Evolutionary conservation across 2,888 invertebrate genomes (phyloP).

Genomic region (Morpho helenor): DNA sequence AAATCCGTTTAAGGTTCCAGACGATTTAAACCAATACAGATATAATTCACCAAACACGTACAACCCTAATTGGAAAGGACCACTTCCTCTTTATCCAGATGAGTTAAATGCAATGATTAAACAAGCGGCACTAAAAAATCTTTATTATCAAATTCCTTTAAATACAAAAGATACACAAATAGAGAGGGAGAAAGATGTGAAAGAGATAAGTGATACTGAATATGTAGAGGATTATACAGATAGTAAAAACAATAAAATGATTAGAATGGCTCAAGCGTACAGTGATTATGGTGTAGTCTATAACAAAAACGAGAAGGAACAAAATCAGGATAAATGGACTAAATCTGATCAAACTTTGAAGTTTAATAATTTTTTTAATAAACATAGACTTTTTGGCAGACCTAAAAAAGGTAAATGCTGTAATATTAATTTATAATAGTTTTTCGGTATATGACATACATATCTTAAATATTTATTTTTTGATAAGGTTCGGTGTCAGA

Average conservation of each 20-base stretch:
- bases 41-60: slow-evolving; percentile 30
- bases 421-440: background rate
- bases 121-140: slow-evolving; percentile 36
- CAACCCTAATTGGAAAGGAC: slow-evolving; percentile 60
- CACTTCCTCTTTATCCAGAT: slow-evolving; percentile 56
- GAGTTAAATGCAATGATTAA: slow-evolving; percentile 50
- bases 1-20: background rate
- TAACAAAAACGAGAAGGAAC: slow-evolving; percentile 41
- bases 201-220: slow-evolving; percentile 42
- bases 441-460: background rate
- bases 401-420: slow-evolving; percentile 32
- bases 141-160: slow-evolving; percentile 29
- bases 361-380: slow-evolving; percentile 19
- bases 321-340: slow-evolving; percentile 32
- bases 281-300: slow-evolving; percentile 66
- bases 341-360: background rate
- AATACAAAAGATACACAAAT: slow-evolving; percentile 27
- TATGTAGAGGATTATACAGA: slow-evolving; percentile 54
- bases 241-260: slow-evolving; percentile 45
- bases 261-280: slow-evolving; percentile 60
- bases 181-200: slow-evolving; percentile 30
- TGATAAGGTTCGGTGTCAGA: slow-evolving; percentile 24
- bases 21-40: slow-evolving; percentile 7
- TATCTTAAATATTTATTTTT: background rate
- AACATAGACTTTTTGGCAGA: slow-evolving; percentile 25